A percentile compares a stretch with the other conserved stretches of the same genome.
These are phyloP conservation scores for Melipona bicolor DNA, from an alignment of 2,888 invertebrate species.

Conservation along the genomic window DNA sequence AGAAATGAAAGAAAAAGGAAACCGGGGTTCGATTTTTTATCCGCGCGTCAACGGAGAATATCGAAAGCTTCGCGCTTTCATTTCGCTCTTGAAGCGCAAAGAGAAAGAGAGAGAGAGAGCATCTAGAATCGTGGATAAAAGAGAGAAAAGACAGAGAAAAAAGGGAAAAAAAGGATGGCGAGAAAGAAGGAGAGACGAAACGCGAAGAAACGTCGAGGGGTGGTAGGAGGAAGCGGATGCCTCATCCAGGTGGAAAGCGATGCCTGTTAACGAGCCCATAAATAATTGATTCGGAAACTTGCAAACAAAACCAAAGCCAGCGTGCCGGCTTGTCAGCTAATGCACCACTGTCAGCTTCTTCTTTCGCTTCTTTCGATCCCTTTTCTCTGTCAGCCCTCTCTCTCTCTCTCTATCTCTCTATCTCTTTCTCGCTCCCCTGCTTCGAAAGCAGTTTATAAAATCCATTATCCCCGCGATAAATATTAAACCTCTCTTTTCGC, in stretches of 20 bases:
- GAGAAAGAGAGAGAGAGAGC: not conserved
- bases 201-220: not conserved
- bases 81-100: slow-evolving; percentile 2
- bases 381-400: no score
- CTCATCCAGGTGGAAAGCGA: slow-evolving; percentile 42
- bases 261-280: slow-evolving; percentile 69
- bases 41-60: not conserved
- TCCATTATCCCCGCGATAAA: slow-evolving; percentile 72
- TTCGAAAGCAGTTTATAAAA: slow-evolving; percentile 68
- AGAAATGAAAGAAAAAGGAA: no score
- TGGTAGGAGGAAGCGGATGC: slow-evolving; percentile 16
- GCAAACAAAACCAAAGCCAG: slow-evolving; percentile 62
- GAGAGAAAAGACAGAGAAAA: not conserved
- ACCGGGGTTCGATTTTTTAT: not conserved
- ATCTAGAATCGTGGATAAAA: not conserved
- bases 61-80: slow-evolving; percentile 2
- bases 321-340: slow-evolving; percentile 53
- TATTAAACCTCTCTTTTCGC: slow-evolving; percentile 66
- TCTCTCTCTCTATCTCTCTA: slow-evolving; percentile 16
- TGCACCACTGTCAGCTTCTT: slow-evolving; percentile 48
- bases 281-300: slow-evolving; percentile 71
- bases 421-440: not conserved
- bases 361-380: not conserved
- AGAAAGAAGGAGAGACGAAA: not conserved
- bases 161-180: not conserved